These are phyloP conservation scores for Nemotelus pantherinus DNA, from an alignment of 2,888 invertebrate species.

Conservation along the genomic window DNA sequence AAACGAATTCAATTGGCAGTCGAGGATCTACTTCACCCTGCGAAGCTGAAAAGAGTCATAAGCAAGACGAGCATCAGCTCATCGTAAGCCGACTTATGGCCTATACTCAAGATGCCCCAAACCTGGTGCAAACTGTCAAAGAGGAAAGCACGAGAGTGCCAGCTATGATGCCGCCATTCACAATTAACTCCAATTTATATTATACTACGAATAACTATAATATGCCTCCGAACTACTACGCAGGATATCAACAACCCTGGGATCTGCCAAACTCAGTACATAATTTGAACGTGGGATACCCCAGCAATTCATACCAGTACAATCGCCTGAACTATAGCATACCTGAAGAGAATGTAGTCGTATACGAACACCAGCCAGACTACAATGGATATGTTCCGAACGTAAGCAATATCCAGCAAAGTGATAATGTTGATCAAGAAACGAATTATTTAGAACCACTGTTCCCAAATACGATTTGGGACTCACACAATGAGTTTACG, in stretches of 20 bases:
- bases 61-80: slow-evolving; percentile 48
- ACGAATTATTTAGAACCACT: background rate
- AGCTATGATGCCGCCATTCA: background rate
- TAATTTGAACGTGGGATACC: background rate
- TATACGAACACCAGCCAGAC: background rate
- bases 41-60: background rate
- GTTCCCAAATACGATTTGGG: slow-evolving; percentile 9
- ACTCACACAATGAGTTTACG: slow-evolving; percentile 18
- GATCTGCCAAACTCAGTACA: background rate
- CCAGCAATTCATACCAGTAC: background rate
- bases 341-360: background rate
- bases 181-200: background rate
- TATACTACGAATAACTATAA: background rate
- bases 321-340: background rate
- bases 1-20: slow-evolving; percentile 33
- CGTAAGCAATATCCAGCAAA: background rate
- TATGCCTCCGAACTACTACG: background rate
- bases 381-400: slow-evolving; percentile 32
- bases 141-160: background rate
- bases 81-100: slow-evolving; percentile 51
- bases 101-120: slow-evolving; percentile 46
- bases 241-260: slow-evolving; percentile 14
- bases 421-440: slow-evolving; percentile 7
- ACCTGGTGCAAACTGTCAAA: background rate
- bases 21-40: slow-evolving; percentile 38